These are phyloP conservation scores for Pelagia noctiluca DNA, from an alignment of 30 jellyfish, hydroid and myxozoan genomes.

Conservation along the genomic window DNA sequence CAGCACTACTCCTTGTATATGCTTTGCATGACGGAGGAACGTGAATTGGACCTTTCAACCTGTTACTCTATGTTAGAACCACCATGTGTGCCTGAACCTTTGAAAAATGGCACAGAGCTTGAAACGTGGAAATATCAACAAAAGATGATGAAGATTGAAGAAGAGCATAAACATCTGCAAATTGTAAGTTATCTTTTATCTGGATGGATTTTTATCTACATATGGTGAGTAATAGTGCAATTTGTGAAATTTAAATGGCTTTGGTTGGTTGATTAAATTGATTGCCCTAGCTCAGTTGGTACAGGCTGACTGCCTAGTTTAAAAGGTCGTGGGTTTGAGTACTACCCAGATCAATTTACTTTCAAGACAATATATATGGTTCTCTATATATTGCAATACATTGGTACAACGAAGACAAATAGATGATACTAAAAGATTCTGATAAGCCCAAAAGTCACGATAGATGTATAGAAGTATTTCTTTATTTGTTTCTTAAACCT, in stretches of 20 bases:
- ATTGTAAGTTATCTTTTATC: conserved; percentile 15
- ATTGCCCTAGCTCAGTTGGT: no score
- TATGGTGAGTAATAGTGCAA: neutral
- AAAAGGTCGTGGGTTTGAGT: neutral
- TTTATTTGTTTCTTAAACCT: no score
- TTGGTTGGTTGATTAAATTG: no score
- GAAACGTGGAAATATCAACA: conserved; percentile 63
- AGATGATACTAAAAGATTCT: no score
- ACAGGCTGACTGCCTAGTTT: neutral
- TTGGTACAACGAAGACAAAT: no score
- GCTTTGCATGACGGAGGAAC: conserved; percentile 64
- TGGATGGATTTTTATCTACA: neutral
- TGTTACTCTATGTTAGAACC: conserved; percentile 6
- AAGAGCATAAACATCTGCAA: conserved; percentile 13
- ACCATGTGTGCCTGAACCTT: conserved; percentile 26
- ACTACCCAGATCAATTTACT: neutral
- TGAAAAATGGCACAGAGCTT: conserved; percentile 33
- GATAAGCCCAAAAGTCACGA: no score
- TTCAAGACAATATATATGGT: no score
- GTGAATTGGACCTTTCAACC: conserved; percentile 34
- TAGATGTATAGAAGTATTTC: no score
- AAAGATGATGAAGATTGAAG: conserved; percentile 28
- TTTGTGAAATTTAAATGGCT: neutral
- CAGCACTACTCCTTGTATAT: conserved; percentile 50
- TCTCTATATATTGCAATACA: no score